A percentile compares a stretch with the other conserved stretches of the same genome.
Conservation (phyloP, 1,140 invertebrate genomes). For the Diploscapter pachys region DNA sequence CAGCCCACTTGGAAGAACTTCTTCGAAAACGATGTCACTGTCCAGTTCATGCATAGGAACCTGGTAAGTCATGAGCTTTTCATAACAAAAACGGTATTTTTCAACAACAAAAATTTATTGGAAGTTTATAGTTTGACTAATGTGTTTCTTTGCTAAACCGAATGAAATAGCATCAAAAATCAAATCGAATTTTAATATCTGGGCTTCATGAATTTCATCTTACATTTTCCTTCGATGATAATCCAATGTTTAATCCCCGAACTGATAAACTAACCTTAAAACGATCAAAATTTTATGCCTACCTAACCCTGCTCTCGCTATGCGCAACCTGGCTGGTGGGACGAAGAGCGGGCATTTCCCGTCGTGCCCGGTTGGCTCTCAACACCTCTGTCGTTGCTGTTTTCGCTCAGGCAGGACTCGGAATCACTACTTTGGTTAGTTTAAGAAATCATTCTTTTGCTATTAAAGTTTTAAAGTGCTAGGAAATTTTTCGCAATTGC, state of each 20-base stretch:
- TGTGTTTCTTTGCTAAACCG: slow-evolving; percentile 17
- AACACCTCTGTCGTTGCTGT: slow-evolving; percentile 72
- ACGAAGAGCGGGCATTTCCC: slow-evolving; percentile 71
- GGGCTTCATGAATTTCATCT: too few species aligned
- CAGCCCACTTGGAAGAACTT: slow-evolving; percentile 77
- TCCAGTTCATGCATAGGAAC: slow-evolving; percentile 91
- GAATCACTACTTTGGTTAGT: slow-evolving; percentile 79
- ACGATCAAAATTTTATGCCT: slow-evolving; percentile 41
- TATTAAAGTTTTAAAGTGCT: neutral
- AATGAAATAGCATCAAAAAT: too few species aligned
- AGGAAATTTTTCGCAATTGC: too few species aligned
- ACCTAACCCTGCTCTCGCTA: slow-evolving; percentile 48
- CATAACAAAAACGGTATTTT: too few species aligned
- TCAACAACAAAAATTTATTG: too few species aligned
- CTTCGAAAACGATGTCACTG: slow-evolving; percentile 93
- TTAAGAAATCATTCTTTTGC: neutral
- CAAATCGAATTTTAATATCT: too few species aligned
- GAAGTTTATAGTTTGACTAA: neutral
- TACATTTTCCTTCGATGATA: too few species aligned
- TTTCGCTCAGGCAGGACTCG: slow-evolving; percentile 77
- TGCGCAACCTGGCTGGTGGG: slow-evolving; percentile 55
- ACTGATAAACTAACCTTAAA: too few species aligned
- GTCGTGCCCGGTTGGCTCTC: slow-evolving; percentile 70
- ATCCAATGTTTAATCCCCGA: too few species aligned
- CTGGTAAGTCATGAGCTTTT: slow-evolving; percentile 65